A percentile compares a stretch with the other conserved stretches of the same genome.
phyloP scores from a whole-genome alignment of 2,888 invertebrate genomes.

The Orchesellides sinensis region DNA sequence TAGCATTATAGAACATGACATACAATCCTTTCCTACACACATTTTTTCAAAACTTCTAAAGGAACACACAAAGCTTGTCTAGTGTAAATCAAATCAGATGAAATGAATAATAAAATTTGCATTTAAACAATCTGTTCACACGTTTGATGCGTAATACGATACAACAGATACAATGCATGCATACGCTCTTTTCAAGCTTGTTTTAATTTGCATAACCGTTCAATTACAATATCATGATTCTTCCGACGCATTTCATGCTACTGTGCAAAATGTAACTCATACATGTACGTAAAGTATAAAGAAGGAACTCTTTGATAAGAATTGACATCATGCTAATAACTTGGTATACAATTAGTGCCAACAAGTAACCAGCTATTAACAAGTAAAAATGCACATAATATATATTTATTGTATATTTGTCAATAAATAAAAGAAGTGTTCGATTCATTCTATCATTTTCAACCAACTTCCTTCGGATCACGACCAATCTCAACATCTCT shows the following conservation, averaged over 20 bases:
- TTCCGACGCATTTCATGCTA: no score
- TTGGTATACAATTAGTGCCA: constrained; percentile 39
- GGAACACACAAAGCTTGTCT: background rate
- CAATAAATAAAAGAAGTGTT: background rate
- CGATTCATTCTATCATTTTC: no score
- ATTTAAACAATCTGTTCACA: background rate
- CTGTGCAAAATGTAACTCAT: no score
- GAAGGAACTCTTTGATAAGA: background rate
- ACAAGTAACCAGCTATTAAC: constrained; percentile 8
- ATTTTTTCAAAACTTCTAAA: background rate
- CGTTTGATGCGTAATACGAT: no score
- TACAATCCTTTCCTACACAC: background rate
- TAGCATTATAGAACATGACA: no score
- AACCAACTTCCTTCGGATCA: constrained; percentile 23
- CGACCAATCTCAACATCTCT: background rate
- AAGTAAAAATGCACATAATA: no score
- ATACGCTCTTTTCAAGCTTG: no score
- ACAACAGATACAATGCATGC: no score
- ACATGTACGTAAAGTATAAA: no score
- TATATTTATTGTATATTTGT: no score
- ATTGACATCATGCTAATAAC: constrained; percentile 26
- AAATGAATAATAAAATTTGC: background rate
- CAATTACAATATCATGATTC: no score
- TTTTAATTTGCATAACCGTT: no score
- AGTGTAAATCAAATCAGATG: background rate